Evolutionary conservation across 2,797 vertebrate genomes (phyloP).

Genomic region (Yasuhikotakia modesta): DNA sequence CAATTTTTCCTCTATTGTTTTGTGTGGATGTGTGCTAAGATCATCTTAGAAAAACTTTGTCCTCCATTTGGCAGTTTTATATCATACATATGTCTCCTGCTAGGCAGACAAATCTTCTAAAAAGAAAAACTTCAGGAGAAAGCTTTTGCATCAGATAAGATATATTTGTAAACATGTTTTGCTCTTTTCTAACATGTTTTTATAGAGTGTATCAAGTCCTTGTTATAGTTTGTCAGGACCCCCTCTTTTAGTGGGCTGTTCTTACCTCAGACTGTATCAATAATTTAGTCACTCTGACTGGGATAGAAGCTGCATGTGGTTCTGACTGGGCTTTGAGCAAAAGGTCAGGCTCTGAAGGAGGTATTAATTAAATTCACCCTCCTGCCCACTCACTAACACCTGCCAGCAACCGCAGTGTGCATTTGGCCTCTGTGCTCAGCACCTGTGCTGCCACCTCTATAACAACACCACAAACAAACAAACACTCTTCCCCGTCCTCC

Average conservation of each 20-base stretch:
- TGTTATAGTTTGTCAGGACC: slow-evolving; percentile 24
- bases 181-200: neutral
- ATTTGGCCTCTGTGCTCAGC: slow-evolving; percentile 58
- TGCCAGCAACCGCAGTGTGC: slow-evolving; percentile 25
- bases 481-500: too few species aligned
- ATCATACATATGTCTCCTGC: neutral
- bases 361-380: slow-evolving; percentile 78
- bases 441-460: slow-evolving; percentile 36
- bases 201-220: neutral
- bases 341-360: slow-evolving; percentile 78
- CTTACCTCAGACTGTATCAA: slow-evolving; percentile 67
- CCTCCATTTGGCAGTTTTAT: slow-evolving; percentile 10
- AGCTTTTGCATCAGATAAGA: neutral
- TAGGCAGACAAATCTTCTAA: neutral
- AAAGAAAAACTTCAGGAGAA: too few species aligned
- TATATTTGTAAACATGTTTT: neutral
- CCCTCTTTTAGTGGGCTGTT: slow-evolving; percentile 16
- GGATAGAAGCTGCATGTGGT: slow-evolving; percentile 57
- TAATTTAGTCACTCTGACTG: slow-evolving; percentile 72
- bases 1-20: neutral
- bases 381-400: slow-evolving; percentile 51
- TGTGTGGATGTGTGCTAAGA: slow-evolving; percentile 3
- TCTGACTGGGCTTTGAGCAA: slow-evolving; percentile 75
- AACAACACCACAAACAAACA: slow-evolving; percentile 32
- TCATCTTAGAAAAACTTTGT: slow-evolving; percentile 20